Base-by-base conservation (phyloP, 2,888 invertebrate genomes). In the Drosophila suboccidentalis region DNA sequence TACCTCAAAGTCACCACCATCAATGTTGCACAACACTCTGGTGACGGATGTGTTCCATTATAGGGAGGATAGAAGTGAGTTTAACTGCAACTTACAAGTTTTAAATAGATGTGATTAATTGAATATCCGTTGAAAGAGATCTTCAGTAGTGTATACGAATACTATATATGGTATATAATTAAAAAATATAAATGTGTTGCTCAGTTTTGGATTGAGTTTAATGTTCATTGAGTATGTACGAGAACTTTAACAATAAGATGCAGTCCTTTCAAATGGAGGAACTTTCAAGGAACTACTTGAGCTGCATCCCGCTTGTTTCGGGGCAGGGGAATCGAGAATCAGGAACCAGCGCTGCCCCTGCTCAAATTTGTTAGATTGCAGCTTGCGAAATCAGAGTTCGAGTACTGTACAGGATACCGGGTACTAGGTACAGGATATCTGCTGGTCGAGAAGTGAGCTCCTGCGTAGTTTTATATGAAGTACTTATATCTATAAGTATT, bases 401-500 rank as follows among this genome's bases (percentile, higher is more conserved):
- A 29, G 29, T 29, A 2, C 29, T 8, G 29, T 29, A 29, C 22
- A 22, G 55, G n/a, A 8, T 57, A 22, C 15, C 22, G 55, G n/a
- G 11, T 57, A 22, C 15, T 15, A 44, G n/a, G 11, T 57, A 22
- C 34, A 57, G 55, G 55, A 57, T 57, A 57, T 57, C 55, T 57
- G 55, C 55, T 61, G 44, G 55, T 19, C 38, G 55, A 46, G 55
- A 10, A 29, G 38, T 29, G 44, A 44, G 11, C 46, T 62, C 44
- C 38, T 55, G 61, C 44, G 58, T 58, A 47, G 46, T 58, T 47
- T 13, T 58, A 58, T 17, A 36, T 47, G 47, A 38, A 44, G 44
- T 63, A 49, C 47, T 57, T 39, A 55, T 62, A 62, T 62, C 55
- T 62, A 50, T 47, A 60, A 50, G 51, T 51, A 70, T 53, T 61